These are phyloP conservation scores for Poeciliopsis infans DNA, from an alignment of 2,797 vertebrate species.

Conservation along the genomic window DNA sequence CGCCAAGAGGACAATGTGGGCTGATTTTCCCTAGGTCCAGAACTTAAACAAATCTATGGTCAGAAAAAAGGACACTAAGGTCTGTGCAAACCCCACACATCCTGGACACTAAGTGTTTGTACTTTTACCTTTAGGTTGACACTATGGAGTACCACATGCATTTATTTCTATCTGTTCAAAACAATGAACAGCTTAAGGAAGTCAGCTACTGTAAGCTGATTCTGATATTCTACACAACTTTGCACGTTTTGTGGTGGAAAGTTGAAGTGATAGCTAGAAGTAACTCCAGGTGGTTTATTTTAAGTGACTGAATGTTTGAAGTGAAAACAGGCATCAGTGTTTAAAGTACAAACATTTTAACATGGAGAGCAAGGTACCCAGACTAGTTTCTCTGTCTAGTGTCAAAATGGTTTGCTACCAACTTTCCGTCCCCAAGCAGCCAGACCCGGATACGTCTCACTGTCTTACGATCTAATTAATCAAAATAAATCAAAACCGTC, in stretches of 20 bases:
- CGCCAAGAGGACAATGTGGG: background rate
- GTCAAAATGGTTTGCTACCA: background rate
- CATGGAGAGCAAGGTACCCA: background rate
- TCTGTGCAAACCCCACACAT: background rate
- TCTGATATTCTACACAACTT: background rate
- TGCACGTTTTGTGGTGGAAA: background rate
- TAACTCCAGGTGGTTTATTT: background rate
- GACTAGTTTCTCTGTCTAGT: background rate
- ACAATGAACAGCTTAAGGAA: background rate
- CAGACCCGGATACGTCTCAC: background rate
- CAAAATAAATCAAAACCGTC: background rate
- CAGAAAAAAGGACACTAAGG: background rate
- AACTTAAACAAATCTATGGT: background rate
- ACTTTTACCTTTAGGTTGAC: background rate
- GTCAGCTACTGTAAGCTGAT: background rate
- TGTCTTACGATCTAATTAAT: background rate
- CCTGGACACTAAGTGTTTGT: background rate
- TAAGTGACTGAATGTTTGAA: background rate
- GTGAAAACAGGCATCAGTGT: background rate
- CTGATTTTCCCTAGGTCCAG: background rate
- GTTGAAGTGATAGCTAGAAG: background rate
- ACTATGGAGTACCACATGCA: background rate
- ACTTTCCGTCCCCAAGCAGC: background rate
- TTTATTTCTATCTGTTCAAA: background rate
- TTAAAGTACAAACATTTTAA: background rate